phyloP scores from a whole-genome alignment of 2,797 vertebrate genomes.

The Sardinella longiceps region DNA sequence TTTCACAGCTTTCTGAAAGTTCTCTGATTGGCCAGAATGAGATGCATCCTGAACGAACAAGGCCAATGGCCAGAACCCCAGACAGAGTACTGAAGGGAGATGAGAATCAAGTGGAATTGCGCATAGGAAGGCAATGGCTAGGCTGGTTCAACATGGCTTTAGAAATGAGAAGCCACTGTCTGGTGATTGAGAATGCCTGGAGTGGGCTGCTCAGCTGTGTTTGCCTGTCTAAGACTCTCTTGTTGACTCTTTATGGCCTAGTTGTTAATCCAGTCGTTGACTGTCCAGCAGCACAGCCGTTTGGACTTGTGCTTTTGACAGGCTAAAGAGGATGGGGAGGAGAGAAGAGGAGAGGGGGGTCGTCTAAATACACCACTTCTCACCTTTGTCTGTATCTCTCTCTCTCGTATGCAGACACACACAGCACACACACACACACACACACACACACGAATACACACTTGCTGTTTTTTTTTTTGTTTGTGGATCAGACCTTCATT shows the following conservation, averaged over 20 bases:
- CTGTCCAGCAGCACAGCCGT: slow-evolving; percentile 30
- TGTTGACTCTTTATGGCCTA: slow-evolving; percentile 37
- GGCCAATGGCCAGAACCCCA: too few relatives aligned
- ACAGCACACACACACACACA: not conserved
- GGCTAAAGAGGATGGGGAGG: not conserved
- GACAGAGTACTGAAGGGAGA: too few relatives aligned
- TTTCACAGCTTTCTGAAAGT: too few relatives aligned
- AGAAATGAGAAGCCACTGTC: too few relatives aligned
- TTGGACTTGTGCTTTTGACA: slow-evolving; percentile 33
- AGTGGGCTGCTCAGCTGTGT: not conserved
- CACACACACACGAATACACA: not conserved
- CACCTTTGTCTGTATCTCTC: slow-evolving; percentile 36
- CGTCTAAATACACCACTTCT: slow-evolving; percentile 12
- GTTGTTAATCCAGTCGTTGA: slow-evolving; percentile 49
- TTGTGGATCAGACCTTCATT: slow-evolving; percentile 37
- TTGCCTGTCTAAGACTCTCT: not conserved
- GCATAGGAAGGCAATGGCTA: too few relatives aligned
- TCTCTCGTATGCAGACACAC: slow-evolving; percentile 39
- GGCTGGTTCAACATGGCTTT: too few relatives aligned
- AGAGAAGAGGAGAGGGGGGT: not conserved
- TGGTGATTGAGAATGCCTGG: not conserved
- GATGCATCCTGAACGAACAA: too few relatives aligned
- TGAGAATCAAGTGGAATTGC: too few relatives aligned
- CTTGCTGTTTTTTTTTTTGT: slow-evolving; percentile 6
- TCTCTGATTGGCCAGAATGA: too few relatives aligned